Percentiles rank a stretch among this genome's conserved stretches.
phyloP scores from a whole-genome alignment of 2,888 invertebrate species.

The Tetragnatha montana region DNA sequence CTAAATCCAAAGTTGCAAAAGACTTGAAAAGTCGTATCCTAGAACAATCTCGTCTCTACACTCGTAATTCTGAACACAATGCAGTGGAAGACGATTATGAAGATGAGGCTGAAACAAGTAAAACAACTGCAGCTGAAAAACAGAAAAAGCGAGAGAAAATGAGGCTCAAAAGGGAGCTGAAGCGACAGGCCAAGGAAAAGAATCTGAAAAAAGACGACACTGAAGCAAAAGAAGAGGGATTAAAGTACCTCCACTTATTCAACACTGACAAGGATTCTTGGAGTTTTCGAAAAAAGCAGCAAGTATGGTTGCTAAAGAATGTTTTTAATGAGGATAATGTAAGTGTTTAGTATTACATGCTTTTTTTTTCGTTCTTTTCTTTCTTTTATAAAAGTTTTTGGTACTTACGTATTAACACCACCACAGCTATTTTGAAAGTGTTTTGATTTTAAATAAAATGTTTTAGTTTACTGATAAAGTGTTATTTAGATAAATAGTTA shows the following conservation, averaged over 20 bases:
- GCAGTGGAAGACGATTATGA: conserved; percentile 1
- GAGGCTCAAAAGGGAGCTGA: conserved; percentile 45
- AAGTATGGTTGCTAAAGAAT: conserved; percentile 58
- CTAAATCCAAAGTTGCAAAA: conserved; percentile 20
- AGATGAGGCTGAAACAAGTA: conserved; percentile 14
- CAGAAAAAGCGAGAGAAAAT: conserved; percentile 62
- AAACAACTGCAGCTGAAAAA: conserved; percentile 56
- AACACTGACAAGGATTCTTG: conserved; percentile 37
- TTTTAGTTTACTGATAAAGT: too few relatives aligned
- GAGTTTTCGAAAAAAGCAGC: conserved; percentile 61
- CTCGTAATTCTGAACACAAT: background rate
- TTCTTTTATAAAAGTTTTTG: background rate
- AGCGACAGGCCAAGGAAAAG: conserved; percentile 47
- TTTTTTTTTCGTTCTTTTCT: background rate
- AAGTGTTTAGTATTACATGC: conserved; percentile 1
- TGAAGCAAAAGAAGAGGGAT: conserved; percentile 39
- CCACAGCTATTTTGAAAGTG: too few relatives aligned
- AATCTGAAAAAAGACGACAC: conserved; percentile 42
- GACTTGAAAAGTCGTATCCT: conserved; percentile 31
- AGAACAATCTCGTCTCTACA: conserved; percentile 9
- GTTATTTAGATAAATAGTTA: too few relatives aligned
- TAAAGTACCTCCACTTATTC: conserved; percentile 46
- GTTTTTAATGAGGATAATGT: conserved; percentile 42
- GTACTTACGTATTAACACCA: too few relatives aligned
- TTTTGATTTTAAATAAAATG: too few relatives aligned